Evolutionary conservation across 2,113 vertebrate genomes (phyloP).

Genomic region (Chamaetylas fuelleborni): DNA sequence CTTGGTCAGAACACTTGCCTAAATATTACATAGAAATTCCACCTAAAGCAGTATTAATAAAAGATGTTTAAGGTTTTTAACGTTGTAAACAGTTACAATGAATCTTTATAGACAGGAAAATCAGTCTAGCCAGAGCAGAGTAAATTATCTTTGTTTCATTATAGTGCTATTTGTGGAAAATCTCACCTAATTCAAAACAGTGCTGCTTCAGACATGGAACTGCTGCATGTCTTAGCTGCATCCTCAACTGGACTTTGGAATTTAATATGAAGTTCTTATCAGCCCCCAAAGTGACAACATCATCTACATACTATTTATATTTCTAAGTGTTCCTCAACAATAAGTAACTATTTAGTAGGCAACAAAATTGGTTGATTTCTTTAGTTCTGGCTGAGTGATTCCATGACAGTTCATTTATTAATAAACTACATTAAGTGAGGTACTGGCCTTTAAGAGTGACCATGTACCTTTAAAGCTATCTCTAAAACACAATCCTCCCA

Average conservation of each 20-base stretch:
- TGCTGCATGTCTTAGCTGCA: not conserved
- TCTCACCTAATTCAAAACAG: not conserved
- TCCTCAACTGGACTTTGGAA: not conserved
- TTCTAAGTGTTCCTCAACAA: not conserved
- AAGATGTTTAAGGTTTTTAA: not conserved
- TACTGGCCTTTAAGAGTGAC: not conserved
- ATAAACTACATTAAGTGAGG: not conserved
- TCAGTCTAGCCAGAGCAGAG: not conserved
- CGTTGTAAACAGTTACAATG: not conserved
- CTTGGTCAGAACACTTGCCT: not conserved
- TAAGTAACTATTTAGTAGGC: not conserved
- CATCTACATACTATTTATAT: not conserved
- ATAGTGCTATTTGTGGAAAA: not conserved
- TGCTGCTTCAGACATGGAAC: not conserved
- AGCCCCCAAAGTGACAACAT: not conserved
- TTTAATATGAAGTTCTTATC: not conserved
- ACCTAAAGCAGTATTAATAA: not conserved
- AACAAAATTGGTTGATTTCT: not conserved
- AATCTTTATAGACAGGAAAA: not conserved
- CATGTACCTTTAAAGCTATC: constrained; percentile 28
- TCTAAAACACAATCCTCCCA: not conserved
- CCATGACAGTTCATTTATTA: not conserved
- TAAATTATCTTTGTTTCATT: constrained; percentile 23
- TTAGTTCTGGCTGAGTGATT: not conserved
- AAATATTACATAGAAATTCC: not conserved